Conservation (phyloP, 2,888 invertebrate species). For the Polia nebulosa region DNA sequence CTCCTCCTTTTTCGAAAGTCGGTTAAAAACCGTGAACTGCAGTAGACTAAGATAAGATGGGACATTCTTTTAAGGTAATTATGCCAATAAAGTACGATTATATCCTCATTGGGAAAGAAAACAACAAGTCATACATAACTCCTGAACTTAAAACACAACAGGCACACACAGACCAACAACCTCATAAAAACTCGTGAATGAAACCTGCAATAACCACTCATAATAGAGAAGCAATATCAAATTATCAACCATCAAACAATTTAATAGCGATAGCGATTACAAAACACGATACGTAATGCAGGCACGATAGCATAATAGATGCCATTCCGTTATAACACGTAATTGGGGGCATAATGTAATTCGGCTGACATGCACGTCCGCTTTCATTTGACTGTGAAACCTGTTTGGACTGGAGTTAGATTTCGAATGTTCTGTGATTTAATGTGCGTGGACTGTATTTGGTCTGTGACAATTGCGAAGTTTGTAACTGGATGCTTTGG, state of each 20-base stretch:
- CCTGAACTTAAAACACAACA: not conserved
- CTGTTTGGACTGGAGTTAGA: conserved; percentile 18
- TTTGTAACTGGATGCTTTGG: conserved; percentile 32
- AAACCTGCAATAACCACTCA: conserved; percentile 30
- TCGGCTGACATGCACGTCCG: conserved; percentile 15
- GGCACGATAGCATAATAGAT: conserved; percentile 54
- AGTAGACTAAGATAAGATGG: no score
- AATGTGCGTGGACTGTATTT: conserved; percentile 24
- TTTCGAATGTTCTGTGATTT: conserved; percentile 31
- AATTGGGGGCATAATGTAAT: conserved; percentile 49
- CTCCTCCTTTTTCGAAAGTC: no score
- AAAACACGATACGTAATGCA: conserved; percentile 37
- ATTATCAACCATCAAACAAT: conserved; percentile 51
- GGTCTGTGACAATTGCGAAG: conserved; percentile 7
- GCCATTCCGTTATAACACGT: conserved; percentile 48
- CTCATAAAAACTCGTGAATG: conserved; percentile 17
- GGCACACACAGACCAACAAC: not conserved
- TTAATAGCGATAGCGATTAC: conserved; percentile 48
- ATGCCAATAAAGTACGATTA: no score
- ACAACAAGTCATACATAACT: no score
- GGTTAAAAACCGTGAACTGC: no score
- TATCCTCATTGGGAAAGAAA: no score
- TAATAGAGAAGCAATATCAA: conserved; percentile 23
- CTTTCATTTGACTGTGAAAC: conserved; percentile 48
- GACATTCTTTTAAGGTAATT: no score